Conservation (phyloP, 1,140 invertebrate species). For the Carcinoscorpius rotundicauda region DNA sequence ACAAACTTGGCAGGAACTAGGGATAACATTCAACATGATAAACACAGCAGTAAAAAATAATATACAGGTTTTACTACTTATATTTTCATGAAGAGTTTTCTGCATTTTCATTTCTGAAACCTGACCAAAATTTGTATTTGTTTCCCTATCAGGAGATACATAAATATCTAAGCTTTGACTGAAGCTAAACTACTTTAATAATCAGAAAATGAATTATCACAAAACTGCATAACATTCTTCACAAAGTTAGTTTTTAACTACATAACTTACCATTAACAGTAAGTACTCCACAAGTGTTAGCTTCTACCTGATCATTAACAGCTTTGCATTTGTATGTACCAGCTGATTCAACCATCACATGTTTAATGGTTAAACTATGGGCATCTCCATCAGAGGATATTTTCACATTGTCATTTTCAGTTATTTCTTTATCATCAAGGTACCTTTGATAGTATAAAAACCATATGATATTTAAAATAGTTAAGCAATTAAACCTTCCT, state of each 20-base stretch:
- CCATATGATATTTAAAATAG: no score
- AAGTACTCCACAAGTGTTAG: conserved; percentile 20
- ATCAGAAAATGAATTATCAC: no score
- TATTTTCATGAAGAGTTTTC: no score
- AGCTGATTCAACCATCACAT: conserved; percentile 16
- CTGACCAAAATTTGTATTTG: no score
- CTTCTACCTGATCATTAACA: conserved; percentile 19
- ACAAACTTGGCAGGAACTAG: conserved; percentile 43
- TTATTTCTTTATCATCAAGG: conserved; percentile 20
- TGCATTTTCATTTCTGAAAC: no score
- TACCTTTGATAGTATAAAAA: conserved; percentile 10
- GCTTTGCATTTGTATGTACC: conserved; percentile 21
- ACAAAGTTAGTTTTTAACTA: no score
- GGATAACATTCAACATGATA: conserved; percentile 8
- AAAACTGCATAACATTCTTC: no score
- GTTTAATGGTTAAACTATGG: conserved; percentile 20
- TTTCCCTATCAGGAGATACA: no score
- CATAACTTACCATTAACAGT: conserved; percentile 18
- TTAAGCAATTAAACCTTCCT: no score
- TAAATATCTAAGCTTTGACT: no score
- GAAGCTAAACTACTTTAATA: no score
- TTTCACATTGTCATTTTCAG: conserved; percentile 39
- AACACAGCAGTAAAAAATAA: conserved; percentile 33
- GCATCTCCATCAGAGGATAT: conserved; percentile 48
- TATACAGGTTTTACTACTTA: conserved; percentile 50